phyloP scores from a whole-genome alignment of 2,797 vertebrate genomes.

The Notoglanidium macrostoma region DNA sequence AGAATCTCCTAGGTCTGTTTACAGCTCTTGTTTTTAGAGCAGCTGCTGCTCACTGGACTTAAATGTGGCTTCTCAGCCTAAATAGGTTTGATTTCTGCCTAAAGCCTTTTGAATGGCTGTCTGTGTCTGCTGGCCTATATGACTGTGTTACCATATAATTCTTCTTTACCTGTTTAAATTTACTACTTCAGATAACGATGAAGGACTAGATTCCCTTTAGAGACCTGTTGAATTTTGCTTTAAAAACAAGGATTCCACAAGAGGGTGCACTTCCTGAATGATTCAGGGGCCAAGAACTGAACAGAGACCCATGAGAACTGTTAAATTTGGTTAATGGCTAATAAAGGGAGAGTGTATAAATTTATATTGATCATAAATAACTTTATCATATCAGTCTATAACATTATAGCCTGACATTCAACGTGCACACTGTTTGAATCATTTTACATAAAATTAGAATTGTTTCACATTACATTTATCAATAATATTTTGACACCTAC shows the following conservation, averaged over 20 bases:
- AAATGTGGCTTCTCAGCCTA: constrained; percentile 35
- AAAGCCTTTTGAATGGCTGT: constrained; percentile 27
- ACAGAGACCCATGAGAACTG: neutral
- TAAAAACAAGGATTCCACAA: constrained; percentile 1
- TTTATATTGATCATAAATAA: neutral
- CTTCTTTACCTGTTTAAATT: constrained; percentile 11
- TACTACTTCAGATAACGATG: constrained; percentile 10
- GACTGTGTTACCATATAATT: constrained; percentile 31
- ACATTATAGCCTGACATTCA: neutral
- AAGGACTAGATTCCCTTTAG: constrained; percentile 1
- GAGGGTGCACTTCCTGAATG: neutral
- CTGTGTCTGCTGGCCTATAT: constrained; percentile 37
- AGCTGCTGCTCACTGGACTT: constrained; percentile 20
- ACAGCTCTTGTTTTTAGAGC: constrained; percentile 30
- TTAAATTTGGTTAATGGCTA: neutral
- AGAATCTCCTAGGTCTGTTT: constrained; percentile 47
- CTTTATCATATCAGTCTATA: neutral
- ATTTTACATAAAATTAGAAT: neutral
- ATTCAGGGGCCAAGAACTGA: neutral
- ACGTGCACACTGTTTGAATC: neutral
- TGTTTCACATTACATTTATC: neutral
- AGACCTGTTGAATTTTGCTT: neutral
- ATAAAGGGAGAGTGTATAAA: neutral
- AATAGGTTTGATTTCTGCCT: constrained; percentile 35
- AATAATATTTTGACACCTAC: neutral